phyloP scores from a whole-genome alignment of 2,888 invertebrate species.

The Eugnorisma glareosa region DNA sequence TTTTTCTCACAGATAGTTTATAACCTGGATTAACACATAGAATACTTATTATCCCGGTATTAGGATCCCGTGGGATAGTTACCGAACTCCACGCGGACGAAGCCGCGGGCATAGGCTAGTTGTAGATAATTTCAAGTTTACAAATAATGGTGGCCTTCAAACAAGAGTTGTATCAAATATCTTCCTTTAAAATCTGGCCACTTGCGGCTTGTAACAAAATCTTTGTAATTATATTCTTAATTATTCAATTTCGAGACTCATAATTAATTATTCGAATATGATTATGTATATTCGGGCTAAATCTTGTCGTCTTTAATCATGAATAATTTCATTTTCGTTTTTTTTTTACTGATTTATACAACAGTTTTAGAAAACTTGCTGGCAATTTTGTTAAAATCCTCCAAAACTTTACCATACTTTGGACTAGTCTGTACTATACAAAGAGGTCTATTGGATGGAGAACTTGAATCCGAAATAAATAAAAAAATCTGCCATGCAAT shows the following conservation, averaged over 20 bases:
- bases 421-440: no score
- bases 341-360: not conserved
- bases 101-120: no score
- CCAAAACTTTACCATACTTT: no score
- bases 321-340: conserved; percentile 13
- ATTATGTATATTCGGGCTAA: conserved; percentile 51
- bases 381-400: not conserved
- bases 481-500: no score
- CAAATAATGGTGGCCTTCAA: conserved; percentile 11
- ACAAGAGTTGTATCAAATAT: conserved; percentile 41
- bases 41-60: no score
- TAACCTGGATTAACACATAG: no score
- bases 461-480: not conserved
- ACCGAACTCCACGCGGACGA: no score
- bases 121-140: not conserved
- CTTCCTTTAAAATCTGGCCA: conserved; percentile 30
- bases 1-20: no score
- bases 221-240: conserved; percentile 53
- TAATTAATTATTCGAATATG: conserved; percentile 56
- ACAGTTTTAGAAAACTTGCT: no score
- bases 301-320: conserved; percentile 43
- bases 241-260: conserved; percentile 52
- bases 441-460: no score
- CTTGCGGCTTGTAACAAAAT: conserved; percentile 55
- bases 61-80: no score